A percentile compares a stretch with the other conserved stretches of the same genome.
Evolutionary conservation across 1,140 invertebrate species (phyloP).

Genomic region (Drosophila kepulauana): DNA sequence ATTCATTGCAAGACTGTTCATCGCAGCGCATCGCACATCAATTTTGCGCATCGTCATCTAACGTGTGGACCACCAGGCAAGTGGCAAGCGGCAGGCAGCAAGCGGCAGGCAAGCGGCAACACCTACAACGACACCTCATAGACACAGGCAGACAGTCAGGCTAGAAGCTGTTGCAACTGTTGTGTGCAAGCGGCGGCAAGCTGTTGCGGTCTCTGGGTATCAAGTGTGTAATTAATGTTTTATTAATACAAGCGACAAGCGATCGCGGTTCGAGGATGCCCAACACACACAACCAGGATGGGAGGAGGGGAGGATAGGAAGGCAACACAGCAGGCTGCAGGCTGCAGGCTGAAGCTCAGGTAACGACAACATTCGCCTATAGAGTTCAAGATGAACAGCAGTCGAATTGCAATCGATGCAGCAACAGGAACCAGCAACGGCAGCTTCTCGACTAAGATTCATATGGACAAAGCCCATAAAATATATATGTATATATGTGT

Average conservation of each 20-base stretch:
- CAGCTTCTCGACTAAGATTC: slow-evolving; percentile 61
- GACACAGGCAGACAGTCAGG: slow-evolving; percentile 39
- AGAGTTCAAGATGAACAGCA: slow-evolving; percentile 80
- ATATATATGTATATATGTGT: slow-evolving; percentile 56
- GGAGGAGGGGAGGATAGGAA: not conserved
- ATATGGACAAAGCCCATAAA: slow-evolving; percentile 82
- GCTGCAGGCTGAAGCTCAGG: slow-evolving; percentile 48
- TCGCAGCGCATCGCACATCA: slow-evolving; percentile 58
- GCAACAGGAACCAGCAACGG: slow-evolving; percentile 27
- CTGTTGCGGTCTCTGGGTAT: slow-evolving; percentile 55
- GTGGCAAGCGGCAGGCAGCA: slow-evolving; percentile 30
- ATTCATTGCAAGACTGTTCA: slow-evolving; percentile 18
- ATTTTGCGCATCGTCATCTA: slow-evolving; percentile 79
- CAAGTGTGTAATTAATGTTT: slow-evolving; percentile 85
- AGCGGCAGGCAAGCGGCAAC: slow-evolving; percentile 53
- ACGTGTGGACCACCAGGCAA: slow-evolving; percentile 78
- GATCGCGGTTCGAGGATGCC: slow-evolving; percentile 58
- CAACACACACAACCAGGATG: not conserved
- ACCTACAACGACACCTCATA: slow-evolving; percentile 80
- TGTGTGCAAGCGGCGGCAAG: not conserved
- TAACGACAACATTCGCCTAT: slow-evolving; percentile 41
- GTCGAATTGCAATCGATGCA: slow-evolving; percentile 84
- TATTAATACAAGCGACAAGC: slow-evolving; percentile 85
- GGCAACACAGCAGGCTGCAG: slow-evolving; percentile 39
- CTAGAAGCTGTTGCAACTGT: slow-evolving; percentile 8